phyloP scores from a whole-genome alignment of 2,888 invertebrate species.

The Bombyx huttoni region DNA sequence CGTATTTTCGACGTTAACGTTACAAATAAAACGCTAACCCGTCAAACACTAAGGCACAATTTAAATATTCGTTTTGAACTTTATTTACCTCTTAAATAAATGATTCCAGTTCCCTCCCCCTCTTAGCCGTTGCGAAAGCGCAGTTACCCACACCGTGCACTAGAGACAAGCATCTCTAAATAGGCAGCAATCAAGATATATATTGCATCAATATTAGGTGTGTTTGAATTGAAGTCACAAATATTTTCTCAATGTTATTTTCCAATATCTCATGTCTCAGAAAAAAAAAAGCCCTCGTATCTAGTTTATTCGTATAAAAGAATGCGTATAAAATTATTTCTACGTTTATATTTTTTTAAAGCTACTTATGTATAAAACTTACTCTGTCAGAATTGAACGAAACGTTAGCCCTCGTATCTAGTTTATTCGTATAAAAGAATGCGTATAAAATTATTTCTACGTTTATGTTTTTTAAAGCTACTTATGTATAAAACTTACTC shows the following conservation, averaged over 20 bases:
- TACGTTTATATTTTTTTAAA: neutral
- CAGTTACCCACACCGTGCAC: neutral
- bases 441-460: conserved; percentile 7
- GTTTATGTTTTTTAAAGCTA: neutral
- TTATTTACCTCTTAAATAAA: conserved; percentile 59
- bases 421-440: conserved; percentile 3
- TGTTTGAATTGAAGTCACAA: too few species aligned
- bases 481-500: neutral
- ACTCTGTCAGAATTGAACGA: neutral
- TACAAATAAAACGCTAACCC: conserved; percentile 48
- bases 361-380: neutral
- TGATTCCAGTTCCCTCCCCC: conserved; percentile 45
- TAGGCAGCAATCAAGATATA: too few species aligned
- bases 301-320: conserved; percentile 2
- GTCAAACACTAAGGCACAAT: conserved; percentile 69
- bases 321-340: conserved; percentile 7
- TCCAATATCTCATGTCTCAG: too few species aligned
- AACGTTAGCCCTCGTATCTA: neutral
- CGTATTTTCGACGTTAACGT: conserved; percentile 18
- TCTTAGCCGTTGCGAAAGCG: neutral
- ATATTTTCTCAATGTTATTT: too few species aligned
- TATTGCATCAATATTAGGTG: too few species aligned
- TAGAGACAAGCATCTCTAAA: neutral
- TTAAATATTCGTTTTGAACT: conserved; percentile 67
- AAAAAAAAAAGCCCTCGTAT: too few species aligned